These are phyloP conservation scores for Spongia lamella DNA, from an alignment of 37 sponge, comb jelly and placozoan genomes.

Conservation along the genomic window DNA sequence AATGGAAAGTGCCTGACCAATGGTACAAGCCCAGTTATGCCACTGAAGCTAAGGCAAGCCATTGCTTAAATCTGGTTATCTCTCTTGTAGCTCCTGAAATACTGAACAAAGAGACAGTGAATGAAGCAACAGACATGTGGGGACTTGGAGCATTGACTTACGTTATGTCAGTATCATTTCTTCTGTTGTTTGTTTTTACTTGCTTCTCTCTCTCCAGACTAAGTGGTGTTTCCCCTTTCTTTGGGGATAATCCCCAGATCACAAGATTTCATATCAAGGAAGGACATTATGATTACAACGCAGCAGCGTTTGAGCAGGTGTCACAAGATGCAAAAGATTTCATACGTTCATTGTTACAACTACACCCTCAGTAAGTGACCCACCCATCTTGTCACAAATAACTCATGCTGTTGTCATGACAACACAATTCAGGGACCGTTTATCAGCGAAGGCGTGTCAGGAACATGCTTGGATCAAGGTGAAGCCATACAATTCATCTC, in stretches of 20 bases:
- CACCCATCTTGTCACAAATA: too few relatives aligned
- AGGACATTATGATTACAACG: slow-evolving; percentile 47
- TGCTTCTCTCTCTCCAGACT: slow-evolving; percentile 36
- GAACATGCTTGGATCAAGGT: slow-evolving; percentile 56
- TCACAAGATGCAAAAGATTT: slow-evolving; percentile 80
- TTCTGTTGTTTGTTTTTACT: neutral
- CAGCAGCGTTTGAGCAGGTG: slow-evolving; percentile 45
- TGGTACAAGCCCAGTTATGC: too few relatives aligned
- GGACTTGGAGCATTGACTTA: slow-evolving; percentile 64
- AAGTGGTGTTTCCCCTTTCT: slow-evolving; percentile 81
- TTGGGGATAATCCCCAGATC: slow-evolving; percentile 45
- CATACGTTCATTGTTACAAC: slow-evolving; percentile 61
- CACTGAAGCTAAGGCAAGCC: too few relatives aligned
- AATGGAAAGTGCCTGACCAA: too few relatives aligned
- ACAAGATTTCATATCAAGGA: slow-evolving; percentile 37
- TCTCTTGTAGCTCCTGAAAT: slow-evolving; percentile 67
- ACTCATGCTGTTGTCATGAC: neutral
- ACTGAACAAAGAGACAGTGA: slow-evolving; percentile 19
- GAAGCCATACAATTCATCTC: neutral
- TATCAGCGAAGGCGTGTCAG: slow-evolving; percentile 22
- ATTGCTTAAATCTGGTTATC: too few relatives aligned
- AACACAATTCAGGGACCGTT: slow-evolving; percentile 24
- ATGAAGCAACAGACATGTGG: slow-evolving; percentile 65
- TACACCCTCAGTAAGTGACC: slow-evolving; percentile 42
- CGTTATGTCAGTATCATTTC: slow-evolving; percentile 32